Conservation (phyloP, 2,797 vertebrate species). For the Prunella strophiata region DNA sequence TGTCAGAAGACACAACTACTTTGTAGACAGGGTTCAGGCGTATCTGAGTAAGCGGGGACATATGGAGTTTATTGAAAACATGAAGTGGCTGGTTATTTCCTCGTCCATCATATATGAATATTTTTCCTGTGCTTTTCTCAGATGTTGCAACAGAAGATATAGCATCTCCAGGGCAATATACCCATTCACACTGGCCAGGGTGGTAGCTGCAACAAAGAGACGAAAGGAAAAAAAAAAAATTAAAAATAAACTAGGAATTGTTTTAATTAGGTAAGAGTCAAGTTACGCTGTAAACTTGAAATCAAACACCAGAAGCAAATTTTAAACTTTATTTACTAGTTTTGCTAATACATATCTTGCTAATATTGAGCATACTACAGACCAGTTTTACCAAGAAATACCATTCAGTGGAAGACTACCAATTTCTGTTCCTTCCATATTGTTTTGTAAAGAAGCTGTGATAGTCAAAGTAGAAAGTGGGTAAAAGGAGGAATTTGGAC, state of each 20-base stretch:
- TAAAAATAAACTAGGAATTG: not conserved
- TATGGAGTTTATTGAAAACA: slow-evolving; percentile 91
- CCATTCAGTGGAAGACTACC: not conserved
- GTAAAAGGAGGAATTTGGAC: not conserved
- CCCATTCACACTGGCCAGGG: slow-evolving; percentile 95
- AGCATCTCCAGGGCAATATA: slow-evolving; percentile 96
- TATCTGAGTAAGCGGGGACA: slow-evolving; percentile 89
- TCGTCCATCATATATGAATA: slow-evolving; percentile 94
- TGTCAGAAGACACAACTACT: slow-evolving; percentile 93
- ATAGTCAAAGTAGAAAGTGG: not conserved
- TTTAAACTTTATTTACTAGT: not conserved
- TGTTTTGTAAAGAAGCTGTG: not conserved
- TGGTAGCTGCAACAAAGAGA: slow-evolving; percentile 81
- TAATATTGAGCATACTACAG: not conserved
- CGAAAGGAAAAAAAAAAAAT: not conserved
- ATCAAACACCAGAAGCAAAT: not conserved
- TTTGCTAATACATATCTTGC: not conserved
- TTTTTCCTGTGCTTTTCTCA: slow-evolving; percentile 95
- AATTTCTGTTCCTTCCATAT: not conserved
- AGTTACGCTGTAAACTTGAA: not conserved
- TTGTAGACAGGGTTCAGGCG: slow-evolving; percentile 88
- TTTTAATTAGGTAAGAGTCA: not conserved
- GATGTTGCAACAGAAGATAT: slow-evolving; percentile 95
- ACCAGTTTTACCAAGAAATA: not conserved
- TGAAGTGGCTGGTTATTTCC: slow-evolving; percentile 90